A percentile compares a stretch with the other conserved stretches of the same genome.
These are phyloP conservation scores for Amphimallon solstitiale DNA, from an alignment of 2,888 invertebrate genomes.

Conservation along the genomic window DNA sequence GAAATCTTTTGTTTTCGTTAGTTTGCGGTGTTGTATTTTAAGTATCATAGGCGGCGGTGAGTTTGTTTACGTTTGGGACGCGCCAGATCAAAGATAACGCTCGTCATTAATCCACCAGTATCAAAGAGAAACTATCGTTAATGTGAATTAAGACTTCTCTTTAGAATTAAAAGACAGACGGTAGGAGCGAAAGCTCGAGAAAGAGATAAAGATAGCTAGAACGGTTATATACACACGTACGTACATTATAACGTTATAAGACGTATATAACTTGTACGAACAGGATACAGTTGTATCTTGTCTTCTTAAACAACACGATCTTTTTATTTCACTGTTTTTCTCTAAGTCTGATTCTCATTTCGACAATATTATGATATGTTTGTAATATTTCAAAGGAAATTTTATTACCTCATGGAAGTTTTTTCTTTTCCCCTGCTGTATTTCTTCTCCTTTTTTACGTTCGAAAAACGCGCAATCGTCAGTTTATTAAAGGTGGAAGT, in stretches of 20 bases:
- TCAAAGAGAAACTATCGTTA: slow-evolving; percentile 63
- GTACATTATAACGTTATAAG: slow-evolving; percentile 39
- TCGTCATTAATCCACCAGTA: slow-evolving; percentile 60
- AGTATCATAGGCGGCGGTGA: slow-evolving; percentile 51
- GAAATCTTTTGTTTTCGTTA: slow-evolving; percentile 61
- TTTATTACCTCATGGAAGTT: slow-evolving; percentile 24
- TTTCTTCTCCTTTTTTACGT: background rate
- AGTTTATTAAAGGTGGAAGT: too few relatives aligned
- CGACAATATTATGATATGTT: slow-evolving; percentile 62
- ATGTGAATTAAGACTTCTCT: slow-evolving; percentile 61
- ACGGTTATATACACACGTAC: slow-evolving; percentile 8
- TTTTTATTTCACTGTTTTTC: slow-evolving; percentile 12
- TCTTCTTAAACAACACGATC: slow-evolving; percentile 44
- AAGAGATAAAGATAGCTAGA: slow-evolving; percentile 1
- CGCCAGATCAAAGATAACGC: slow-evolving; percentile 60
- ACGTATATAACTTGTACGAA: slow-evolving; percentile 1
- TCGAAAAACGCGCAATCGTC: background rate
- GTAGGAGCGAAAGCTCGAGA: slow-evolving; percentile 9
- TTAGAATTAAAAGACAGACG: too few relatives aligned
- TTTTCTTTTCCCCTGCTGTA: background rate
- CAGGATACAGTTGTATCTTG: slow-evolving; percentile 63
- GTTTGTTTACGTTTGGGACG: slow-evolving; percentile 59
- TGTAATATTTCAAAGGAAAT: slow-evolving; percentile 42
- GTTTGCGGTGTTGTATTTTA: slow-evolving; percentile 55
- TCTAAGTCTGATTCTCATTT: slow-evolving; percentile 37